Evolutionary conservation across 2,888 invertebrate genomes (phyloP), one percentile per base, ranked within the genome.

Genomic region (Encarsia formosa): DNA sequence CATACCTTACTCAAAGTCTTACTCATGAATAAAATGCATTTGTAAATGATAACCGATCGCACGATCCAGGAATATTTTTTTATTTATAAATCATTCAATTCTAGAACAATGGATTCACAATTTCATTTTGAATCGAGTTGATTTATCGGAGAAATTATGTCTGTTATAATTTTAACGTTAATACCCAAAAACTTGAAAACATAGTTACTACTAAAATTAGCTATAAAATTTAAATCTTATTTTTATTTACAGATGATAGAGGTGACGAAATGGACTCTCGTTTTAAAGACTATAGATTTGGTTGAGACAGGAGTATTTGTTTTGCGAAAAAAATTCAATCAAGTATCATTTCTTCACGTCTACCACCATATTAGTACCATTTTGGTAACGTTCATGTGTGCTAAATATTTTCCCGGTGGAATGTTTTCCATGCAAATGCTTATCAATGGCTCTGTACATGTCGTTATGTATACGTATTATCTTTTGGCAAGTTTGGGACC

Each of bases 391-490:
- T 87, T 84, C 80, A 32, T 78, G 0, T 77, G 72, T 1, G 70
- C 78, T 4, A 85, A 81, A 72, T 82, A 79, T 64, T 70, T 81
- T 48, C 78, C 76, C 80, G 86, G 84, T 60, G 83, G 80, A 26
- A 79, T 83, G 69, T 70, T 80, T 1, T 76, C 81, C 0, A 80
- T 84, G 63, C 74, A 80, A 0, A 73, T 82, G 0, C 67, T 84
- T 65, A 54, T 86, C 26, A 88, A 88, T 68, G 80, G 78, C 38
- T 68, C 73, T 0, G 79, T 88, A 1, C 88, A 88, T 61, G 77
- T 86, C 0, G 66, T 88, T 4, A 88, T 88, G 88, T 88, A 88
- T 66, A 76, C 77, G 0, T 88, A 88, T 70, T 88, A 88, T 65
- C 76, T 84, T 5, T 62, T 71, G 13, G 75, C 83, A 0, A 79